phyloP scores from a whole-genome alignment of 2,888 invertebrate species.

The Tetramorium bicarinatum region DNA sequence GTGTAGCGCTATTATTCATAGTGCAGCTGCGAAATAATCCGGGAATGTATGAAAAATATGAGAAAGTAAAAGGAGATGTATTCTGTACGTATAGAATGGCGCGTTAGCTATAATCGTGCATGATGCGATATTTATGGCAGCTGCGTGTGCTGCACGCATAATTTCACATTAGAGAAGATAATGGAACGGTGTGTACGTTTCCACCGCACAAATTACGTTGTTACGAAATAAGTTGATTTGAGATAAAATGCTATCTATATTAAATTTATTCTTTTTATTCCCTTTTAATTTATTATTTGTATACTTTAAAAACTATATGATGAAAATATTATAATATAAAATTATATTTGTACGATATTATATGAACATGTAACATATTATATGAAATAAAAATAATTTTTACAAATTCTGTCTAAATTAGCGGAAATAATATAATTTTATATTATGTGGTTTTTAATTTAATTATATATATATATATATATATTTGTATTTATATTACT shows the following conservation, averaged over 20 bases:
- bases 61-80: conserved; percentile 23
- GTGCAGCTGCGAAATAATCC: conserved; percentile 25
- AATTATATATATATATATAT: neutral
- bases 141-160: conserved; percentile 24
- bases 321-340: too few relatives aligned
- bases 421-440: neutral
- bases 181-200: conserved; percentile 8
- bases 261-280: neutral
- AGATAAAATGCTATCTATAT: neutral
- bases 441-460: neutral
- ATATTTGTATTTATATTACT: neutral
- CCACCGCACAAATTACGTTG: conserved; percentile 7
- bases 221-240: conserved; percentile 8
- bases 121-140: conserved; percentile 40
- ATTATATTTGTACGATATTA: too few relatives aligned
- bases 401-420: neutral
- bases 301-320: neutral
- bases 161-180: conserved; percentile 28
- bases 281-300: neutral
- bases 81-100: neutral
- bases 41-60: conserved; percentile 32
- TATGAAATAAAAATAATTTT: neutral
- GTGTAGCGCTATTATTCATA: conserved; percentile 29
- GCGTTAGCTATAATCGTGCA: conserved; percentile 23
- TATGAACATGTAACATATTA: too few relatives aligned